These are phyloP conservation scores for Corydoras sp. DNA, from an alignment of 2,113 vertebrate genomes.

Conservation along the genomic window DNA sequence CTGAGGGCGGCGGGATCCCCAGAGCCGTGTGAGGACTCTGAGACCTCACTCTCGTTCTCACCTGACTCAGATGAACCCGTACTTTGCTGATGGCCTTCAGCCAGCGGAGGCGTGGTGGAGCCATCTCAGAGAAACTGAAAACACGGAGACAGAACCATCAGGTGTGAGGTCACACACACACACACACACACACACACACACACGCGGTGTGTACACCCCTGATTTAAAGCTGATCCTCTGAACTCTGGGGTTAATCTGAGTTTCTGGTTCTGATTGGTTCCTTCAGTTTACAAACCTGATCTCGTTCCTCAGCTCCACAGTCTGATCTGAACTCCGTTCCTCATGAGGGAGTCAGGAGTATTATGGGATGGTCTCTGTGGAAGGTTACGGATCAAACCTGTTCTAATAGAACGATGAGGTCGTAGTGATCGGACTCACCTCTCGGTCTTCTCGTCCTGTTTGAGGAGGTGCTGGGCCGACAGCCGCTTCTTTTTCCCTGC, in stretches of 20 bases:
- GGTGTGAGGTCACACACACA: not conserved
- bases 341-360: too few relatives aligned
- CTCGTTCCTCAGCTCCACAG: too few relatives aligned
- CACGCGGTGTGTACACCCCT: too few relatives aligned
- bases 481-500: conserved; percentile 38
- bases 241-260: too few relatives aligned
- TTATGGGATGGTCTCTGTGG: too few relatives aligned
- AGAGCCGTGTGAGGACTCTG: not conserved
- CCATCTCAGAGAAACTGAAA: conserved; percentile 57
- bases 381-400: not conserved
- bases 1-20: not conserved
- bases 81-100: conserved; percentile 80
- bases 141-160: conserved; percentile 43
- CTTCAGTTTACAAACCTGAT: too few relatives aligned
- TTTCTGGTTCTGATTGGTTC: too few relatives aligned
- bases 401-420: too few relatives aligned
- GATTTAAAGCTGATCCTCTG: too few relatives aligned
- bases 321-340: too few relatives aligned
- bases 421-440: conserved; percentile 43
- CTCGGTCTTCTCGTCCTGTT: conserved; percentile 30
- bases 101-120: conserved; percentile 73
- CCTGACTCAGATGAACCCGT: conserved; percentile 64
- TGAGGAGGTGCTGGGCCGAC: conserved; percentile 31
- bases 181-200: too few relatives aligned
- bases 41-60: conserved; percentile 16